phyloP scores from a whole-genome alignment of 1,140 invertebrate genomes.

The Brachionus rotundiformis region DNA sequence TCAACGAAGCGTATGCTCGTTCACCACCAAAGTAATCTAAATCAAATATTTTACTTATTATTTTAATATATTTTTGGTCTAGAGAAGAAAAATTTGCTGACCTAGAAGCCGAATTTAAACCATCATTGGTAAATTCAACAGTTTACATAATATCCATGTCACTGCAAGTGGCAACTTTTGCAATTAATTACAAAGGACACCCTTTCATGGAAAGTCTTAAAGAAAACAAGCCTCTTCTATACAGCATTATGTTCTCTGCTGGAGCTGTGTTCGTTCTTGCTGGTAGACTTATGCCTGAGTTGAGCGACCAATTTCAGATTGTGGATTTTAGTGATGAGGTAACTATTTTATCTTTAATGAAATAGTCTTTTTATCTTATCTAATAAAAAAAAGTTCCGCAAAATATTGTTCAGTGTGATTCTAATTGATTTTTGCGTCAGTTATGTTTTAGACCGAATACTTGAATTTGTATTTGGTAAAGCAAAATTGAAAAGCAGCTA shows the following conservation, averaged over 20 bases:
- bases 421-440: conserved; percentile 10
- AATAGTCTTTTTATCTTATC: no score
- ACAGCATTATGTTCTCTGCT: conserved; percentile 77
- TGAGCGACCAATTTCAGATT: conserved; percentile 81
- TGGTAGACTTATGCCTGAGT: conserved; percentile 74
- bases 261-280: conserved; percentile 75
- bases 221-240: conserved; percentile 87
- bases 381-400: conserved; percentile 39
- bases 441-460: conserved; percentile 37
- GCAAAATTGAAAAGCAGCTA: conserved; percentile 40
- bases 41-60: background rate
- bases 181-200: conserved; percentile 97
- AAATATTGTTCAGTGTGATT: conserved; percentile 26
- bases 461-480: conserved; percentile 46
- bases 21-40: conserved; percentile 52
- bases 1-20: conserved; percentile 64
- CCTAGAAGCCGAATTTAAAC: conserved; percentile 83
- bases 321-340: conserved; percentile 64
- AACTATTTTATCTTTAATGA: no score
- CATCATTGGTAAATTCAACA: conserved; percentile 91
- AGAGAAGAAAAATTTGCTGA: conserved; percentile 67
- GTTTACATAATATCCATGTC: conserved; percentile 97
- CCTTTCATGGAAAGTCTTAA: conserved; percentile 95
- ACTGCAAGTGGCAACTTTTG: conserved; percentile 94
- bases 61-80: background rate